Base-by-base conservation (phyloP, 1,140 invertebrate species). In the Trichogramma pretiosum region DNA sequence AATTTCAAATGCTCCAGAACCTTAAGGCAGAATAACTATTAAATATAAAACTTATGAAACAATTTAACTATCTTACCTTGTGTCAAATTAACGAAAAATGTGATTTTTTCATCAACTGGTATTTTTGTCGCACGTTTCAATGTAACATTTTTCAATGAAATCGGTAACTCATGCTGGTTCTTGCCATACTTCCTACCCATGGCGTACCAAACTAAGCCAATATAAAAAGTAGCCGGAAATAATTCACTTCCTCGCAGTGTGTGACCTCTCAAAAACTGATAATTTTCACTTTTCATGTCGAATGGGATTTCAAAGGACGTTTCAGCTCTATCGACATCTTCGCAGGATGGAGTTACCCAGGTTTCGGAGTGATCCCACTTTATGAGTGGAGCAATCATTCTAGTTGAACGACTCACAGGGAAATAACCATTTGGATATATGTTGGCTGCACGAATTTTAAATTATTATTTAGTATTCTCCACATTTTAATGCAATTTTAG, bases 111-210 rank as follows among this genome's bases (percentile, higher is more conserved):
- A 24, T 81, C 78, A 51, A 80, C 77, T 0, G 82, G 78, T 42
- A 94, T 73, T 49, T 84, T 84, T 1, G 88, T 93, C 5, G 90
- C 90, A 56, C 89, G 75, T 42, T 77, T 77, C 58, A 95, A 92
- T 17, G 77, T 77, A 4, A 95, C 79, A 72, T 96, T 81, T 63
- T 93, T 85, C 63, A 96, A 91, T 1, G 87, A 77, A 0, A 95
- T 82, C 0, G 85, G 78, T 10, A 89, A 70, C 57, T 90, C 80
- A 32, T 84, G 81, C 56, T 76, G 84, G 2, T 76, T 62, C 37
- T 80, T 70, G 40, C 82, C 82, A 59, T 78, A 77, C 71, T 89
- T 79, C 65, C 85, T 80, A 17, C 84, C 85, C 14, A 95, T 70
- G 14, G 87, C 83, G 60, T 87, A 82, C 91, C 91, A 93, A 1